Base-by-base conservation (phyloP, 2,888 invertebrate species). In the Saturnia pavonia region DNA sequence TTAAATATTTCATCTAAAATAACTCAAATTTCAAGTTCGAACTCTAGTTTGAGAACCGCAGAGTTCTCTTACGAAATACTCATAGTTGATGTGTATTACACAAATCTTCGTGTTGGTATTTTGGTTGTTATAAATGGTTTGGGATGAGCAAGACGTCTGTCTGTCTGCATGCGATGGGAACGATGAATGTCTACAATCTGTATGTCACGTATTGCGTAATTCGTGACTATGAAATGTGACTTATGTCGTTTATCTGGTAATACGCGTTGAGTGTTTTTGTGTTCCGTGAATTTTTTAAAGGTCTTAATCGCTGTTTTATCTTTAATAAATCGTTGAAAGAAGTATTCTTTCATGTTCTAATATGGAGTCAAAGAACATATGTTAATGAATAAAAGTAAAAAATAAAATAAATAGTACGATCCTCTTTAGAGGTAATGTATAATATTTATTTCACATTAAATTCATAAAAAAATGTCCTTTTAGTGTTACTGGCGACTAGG, bases 201-300 rank as follows among this genome's bases (percentile, higher is more conserved):
- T 69, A 70, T 66, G 71, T 71, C 73, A 71, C 72, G 72, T 73
- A 68, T 74, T 74, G 63, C 72, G 73, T 73, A 74, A 74, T 60
- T 40, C 65, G 65, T 65, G 65, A 74, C 75, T 70, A 66, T 70
- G 70, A 72, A 65, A 65, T 65, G 40, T 60, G 57, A 27, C 27
- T 2, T 60, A 60, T 60, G 25, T 4, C 57, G 27, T 60, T 27
- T 27, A 60, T 27, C 57, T 60, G 68, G 67, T 71, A 71, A 68
- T 48, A 71, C 63, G 60, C 70, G 45, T 48, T 48, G 45, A 16
- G 54, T 60, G 70, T 43, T 68, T 34, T 63, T 54, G 48, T 67
- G 63, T 68, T 68, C 63, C 16, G 42, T 57, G 72, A 57, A 71
- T 65, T 68, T 73, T 68, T 42, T 65, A 66, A 67, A 51, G 60